These are phyloP conservation scores for Acrobasis repandana DNA, from an alignment of 2,888 invertebrate species.

Conservation along the genomic window DNA sequence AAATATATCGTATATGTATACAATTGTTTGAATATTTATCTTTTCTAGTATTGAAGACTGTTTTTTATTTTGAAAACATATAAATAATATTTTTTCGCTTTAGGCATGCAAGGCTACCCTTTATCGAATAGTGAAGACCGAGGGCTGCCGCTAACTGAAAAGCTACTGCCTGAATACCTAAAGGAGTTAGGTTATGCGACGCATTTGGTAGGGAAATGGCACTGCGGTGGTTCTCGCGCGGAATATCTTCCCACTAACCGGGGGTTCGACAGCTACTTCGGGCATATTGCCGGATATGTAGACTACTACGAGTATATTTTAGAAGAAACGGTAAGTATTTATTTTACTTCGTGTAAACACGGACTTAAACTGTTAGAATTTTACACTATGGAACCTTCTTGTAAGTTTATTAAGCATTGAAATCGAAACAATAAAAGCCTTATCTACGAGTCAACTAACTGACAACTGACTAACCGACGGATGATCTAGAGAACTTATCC, in stretches of 20 bases:
- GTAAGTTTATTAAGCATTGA: conserved; percentile 43
- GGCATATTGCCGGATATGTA: conserved; percentile 91
- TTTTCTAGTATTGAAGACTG: no score
- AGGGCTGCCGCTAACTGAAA: conserved; percentile 71
- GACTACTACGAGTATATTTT: conserved; percentile 87
- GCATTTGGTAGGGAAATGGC: conserved; percentile 93
- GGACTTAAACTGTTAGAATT: no score
- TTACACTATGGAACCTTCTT: no score
- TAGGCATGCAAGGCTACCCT: conserved; percentile 77
- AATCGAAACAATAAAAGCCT: no score
- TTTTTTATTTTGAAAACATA: conserved; percentile 6
- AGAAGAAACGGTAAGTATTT: conserved; percentile 56
- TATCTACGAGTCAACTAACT: no score
- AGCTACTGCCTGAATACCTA: conserved; percentile 84
- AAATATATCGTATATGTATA: no score
- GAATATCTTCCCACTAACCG: conserved; percentile 86
- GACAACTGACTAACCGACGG: no score
- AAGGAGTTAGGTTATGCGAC: conserved; percentile 87
- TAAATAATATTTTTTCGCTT: background rate
- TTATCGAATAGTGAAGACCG: conserved; percentile 68
- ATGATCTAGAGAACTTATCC: no score
- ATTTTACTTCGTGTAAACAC: no score
- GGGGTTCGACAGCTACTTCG: conserved; percentile 92
- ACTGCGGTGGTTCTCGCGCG: conserved; percentile 80
- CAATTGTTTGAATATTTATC: no score